A percentile compares a stretch with the other conserved stretches of the same genome.
phyloP scores from a whole-genome alignment of 1,140 invertebrate genomes.

The Drosophila kikkawai region DNA sequence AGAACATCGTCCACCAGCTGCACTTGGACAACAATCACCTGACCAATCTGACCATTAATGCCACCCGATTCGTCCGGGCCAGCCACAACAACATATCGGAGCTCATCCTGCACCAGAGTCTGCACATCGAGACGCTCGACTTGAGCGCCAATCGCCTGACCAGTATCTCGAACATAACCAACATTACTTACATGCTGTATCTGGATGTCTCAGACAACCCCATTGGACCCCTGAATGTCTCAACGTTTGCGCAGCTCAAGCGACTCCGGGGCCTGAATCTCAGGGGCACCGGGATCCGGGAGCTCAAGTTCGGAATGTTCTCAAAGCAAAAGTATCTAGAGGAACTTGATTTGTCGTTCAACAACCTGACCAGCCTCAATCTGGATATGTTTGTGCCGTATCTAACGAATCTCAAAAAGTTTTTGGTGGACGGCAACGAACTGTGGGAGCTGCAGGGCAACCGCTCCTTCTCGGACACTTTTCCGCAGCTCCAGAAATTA shows the following conservation, averaged over 20 bases:
- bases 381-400: constrained; percentile 82
- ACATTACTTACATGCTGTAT: constrained; percentile 58
- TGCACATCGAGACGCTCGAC: constrained; percentile 68
- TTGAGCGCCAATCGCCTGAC: constrained; percentile 62
- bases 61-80: constrained; percentile 70
- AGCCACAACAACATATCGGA: constrained; percentile 71
- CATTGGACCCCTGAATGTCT: constrained; percentile 70
- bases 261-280: constrained; percentile 63
- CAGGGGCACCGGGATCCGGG: constrained; percentile 55
- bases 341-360: constrained; percentile 76
- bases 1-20: constrained; percentile 72
- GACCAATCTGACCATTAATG: constrained; percentile 72
- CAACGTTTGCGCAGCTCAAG: constrained; percentile 75
- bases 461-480: constrained; percentile 60
- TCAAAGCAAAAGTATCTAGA: constrained; percentile 75
- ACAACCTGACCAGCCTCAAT: constrained; percentile 77
- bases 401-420: constrained; percentile 67
- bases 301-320: constrained; percentile 79
- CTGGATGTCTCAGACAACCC: constrained; percentile 77
- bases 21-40: constrained; percentile 74
- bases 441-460: constrained; percentile 74
- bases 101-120: constrained; percentile 56
- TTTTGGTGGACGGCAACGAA: constrained; percentile 76
- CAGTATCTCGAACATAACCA: constrained; percentile 71
- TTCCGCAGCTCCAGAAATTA: constrained; percentile 69